These are phyloP conservation scores for Parus major DNA, from an alignment of 2,113 vertebrate species.

Conservation along the genomic window DNA sequence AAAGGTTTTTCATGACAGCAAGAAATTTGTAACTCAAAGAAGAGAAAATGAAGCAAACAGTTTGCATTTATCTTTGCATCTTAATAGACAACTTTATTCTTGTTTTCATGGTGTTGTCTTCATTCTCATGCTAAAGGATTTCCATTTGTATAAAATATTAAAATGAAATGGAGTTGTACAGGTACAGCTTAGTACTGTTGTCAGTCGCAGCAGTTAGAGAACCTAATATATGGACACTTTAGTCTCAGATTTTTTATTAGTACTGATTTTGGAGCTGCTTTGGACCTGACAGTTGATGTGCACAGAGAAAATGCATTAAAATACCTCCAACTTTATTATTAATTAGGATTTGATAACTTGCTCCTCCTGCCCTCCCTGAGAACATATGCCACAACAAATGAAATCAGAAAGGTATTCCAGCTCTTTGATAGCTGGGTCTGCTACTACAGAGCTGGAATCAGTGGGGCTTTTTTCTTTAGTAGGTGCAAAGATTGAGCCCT, in stretches of 20 bases:
- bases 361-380: neutral
- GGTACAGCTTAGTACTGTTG: neutral
- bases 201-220: neutral
- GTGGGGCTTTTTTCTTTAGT: neutral
- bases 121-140: conserved; percentile 39
- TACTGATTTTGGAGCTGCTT: neutral
- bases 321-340: neutral
- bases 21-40: conserved; percentile 64
- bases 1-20: conserved; percentile 60
- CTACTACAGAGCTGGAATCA: neutral
- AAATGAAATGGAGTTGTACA: neutral
- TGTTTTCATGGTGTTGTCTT: conserved; percentile 52
- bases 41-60: conserved; percentile 57
- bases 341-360: neutral
- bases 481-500: neutral
- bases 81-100: conserved; percentile 52
- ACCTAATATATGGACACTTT: neutral
- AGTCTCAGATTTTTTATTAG: neutral
- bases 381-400: neutral
- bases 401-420: neutral
- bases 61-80: conserved; percentile 58
- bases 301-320: neutral
- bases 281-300: neutral
- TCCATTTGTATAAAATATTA: conserved; percentile 49
- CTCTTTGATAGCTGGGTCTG: neutral